Percentiles rank a stretch among this genome's conserved stretches.
Evolutionary conservation across 1,140 invertebrate species (phyloP).

Genomic region (Drosophila punjabiensis): DNA sequence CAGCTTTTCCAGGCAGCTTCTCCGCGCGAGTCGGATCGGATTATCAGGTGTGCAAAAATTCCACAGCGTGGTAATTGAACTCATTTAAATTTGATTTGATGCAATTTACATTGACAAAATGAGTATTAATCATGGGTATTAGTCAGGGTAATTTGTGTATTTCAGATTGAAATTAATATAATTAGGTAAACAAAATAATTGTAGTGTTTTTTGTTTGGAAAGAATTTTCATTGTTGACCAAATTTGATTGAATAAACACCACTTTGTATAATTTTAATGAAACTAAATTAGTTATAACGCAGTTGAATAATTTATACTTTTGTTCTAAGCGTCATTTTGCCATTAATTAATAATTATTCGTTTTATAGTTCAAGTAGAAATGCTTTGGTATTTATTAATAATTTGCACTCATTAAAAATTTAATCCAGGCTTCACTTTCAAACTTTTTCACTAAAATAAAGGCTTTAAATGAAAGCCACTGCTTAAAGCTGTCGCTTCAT

Average conservation of each 20-base stretch:
- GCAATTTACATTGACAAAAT: slow-evolving; percentile 10
- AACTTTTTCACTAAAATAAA: slow-evolving; percentile 16
- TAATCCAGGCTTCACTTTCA: not conserved
- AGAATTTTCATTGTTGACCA: not conserved
- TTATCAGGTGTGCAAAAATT: slow-evolving; percentile 33
- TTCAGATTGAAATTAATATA: not conserved
- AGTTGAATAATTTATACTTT: not conserved
- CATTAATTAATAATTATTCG: not conserved
- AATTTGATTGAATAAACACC: not conserved
- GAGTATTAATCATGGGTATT: slow-evolving; percentile 5
- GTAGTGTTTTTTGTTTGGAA: not conserved
- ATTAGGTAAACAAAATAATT: not conserved
- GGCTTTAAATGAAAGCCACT: not conserved
- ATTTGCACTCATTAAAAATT: not conserved
- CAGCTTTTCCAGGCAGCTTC: slow-evolving; percentile 9
- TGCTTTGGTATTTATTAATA: not conserved
- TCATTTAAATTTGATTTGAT: slow-evolving; percentile 24
- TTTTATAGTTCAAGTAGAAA: not conserved
- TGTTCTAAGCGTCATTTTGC: not conserved
- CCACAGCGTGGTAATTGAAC: slow-evolving; percentile 29
- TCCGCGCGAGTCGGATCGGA: slow-evolving; percentile 11
- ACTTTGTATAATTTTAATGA: not conserved
- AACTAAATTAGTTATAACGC: not conserved
- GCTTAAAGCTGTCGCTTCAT: not conserved
- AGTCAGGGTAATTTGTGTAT: not conserved